Percentiles rank a stretch among this genome's conserved stretches.
These are phyloP conservation scores for Cebidichthys violaceus DNA, from an alignment of 2,113 vertebrate genomes.

Conservation along the genomic window DNA sequence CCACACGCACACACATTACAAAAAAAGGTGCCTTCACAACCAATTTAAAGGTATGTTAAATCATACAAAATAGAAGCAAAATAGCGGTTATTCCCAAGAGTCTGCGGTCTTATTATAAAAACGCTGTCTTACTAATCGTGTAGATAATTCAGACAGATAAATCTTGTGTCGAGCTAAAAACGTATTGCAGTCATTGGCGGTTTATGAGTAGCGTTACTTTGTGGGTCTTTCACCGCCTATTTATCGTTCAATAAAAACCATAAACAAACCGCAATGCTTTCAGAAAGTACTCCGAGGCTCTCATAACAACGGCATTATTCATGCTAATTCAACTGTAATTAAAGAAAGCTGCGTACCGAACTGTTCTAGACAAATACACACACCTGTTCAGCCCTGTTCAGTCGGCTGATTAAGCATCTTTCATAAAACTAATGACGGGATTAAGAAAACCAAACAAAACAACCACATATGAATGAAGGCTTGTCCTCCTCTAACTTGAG, in stretches of 20 bases:
- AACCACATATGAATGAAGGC: background rate
- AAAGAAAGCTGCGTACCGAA: background rate
- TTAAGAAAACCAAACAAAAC: background rate
- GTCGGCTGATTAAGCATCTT: background rate
- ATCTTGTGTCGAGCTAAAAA: background rate
- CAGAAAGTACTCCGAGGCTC: too few species aligned
- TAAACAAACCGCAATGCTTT: too few species aligned
- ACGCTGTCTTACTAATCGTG: background rate
- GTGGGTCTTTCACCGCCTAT: background rate
- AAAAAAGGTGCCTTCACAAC: background rate
- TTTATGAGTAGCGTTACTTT: background rate
- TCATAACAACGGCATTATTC: background rate
- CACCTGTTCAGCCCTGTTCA: background rate
- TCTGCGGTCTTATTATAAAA: background rate
- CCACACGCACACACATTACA: background rate
- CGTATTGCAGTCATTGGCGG: background rate
- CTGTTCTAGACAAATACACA: background rate
- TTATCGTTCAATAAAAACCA: background rate
- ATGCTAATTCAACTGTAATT: background rate
- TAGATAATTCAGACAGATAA: background rate
- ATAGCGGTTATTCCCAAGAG: background rate
- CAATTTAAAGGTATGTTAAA: background rate
- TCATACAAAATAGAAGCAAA: background rate
- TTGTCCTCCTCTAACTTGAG: background rate
- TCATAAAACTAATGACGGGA: background rate